Evolutionary conservation across 2,113 vertebrate genomes (phyloP).

Genomic region (Pionites leucogaster): DNA sequence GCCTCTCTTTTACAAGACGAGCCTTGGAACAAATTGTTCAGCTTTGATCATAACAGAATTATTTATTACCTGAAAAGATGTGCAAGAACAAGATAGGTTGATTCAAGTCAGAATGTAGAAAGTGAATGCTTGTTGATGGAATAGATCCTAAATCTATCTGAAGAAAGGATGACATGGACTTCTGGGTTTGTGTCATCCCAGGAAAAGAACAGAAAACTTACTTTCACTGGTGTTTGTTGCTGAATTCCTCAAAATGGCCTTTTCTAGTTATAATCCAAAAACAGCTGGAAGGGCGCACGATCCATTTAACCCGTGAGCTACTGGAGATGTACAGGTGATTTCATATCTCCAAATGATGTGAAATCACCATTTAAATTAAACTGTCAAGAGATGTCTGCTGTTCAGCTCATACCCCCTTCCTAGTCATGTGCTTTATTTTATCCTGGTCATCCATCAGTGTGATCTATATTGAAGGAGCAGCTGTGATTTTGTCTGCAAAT

Average conservation of each 20-base stretch:
- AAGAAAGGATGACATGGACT: not conserved
- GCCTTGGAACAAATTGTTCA: not conserved
- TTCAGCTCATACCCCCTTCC: not conserved
- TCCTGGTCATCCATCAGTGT: not conserved
- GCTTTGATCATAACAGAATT: not conserved
- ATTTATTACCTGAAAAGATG: conserved; percentile 27
- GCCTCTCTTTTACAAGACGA: not conserved
- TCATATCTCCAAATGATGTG: not conserved
- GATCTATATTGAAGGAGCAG: not conserved
- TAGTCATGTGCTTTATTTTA: not conserved
- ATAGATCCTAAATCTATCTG: conserved; percentile 16
- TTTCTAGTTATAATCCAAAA: not conserved
- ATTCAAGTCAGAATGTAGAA: conserved; percentile 34
- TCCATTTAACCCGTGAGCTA: not conserved
- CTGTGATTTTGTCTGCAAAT: not conserved
- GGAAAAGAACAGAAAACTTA: conserved; percentile 30
- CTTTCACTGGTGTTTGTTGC: not conserved
- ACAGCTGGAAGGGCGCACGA: not conserved
- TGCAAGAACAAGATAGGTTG: conserved; percentile 27
- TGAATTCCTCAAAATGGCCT: not conserved
- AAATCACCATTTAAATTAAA: not conserved
- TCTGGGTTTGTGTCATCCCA: conserved; percentile 17
- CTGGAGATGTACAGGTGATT: not conserved
- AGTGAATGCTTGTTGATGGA: not conserved
- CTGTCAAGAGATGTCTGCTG: not conserved